phyloP scores from a whole-genome alignment of 2,888 invertebrate genomes.

The Diarsia brunnea region DNA sequence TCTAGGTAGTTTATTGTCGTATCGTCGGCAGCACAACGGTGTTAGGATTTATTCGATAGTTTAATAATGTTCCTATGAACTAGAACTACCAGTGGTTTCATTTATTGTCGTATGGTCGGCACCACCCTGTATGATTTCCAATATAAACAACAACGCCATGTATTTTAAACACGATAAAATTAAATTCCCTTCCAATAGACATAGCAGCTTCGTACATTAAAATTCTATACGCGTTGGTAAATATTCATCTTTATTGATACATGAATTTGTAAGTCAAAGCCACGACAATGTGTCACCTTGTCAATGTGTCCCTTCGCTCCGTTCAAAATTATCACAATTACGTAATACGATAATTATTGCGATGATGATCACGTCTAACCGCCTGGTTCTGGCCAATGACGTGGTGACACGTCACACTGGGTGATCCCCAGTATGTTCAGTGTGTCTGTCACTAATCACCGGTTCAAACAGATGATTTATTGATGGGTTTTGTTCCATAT shows the following conservation, averaged over 20 bases:
- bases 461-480: slow-evolving; percentile 28
- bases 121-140: no score
- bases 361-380: slow-evolving; percentile 60
- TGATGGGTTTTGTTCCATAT: slow-evolving; percentile 5
- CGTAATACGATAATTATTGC: slow-evolving; percentile 64
- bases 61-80: no score
- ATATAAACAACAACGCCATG: background rate
- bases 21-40: no score
- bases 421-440: slow-evolving; percentile 50
- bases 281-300: slow-evolving; percentile 54
- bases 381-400: slow-evolving; percentile 45
- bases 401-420: slow-evolving; percentile 51
- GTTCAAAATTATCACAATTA: slow-evolving; percentile 65
- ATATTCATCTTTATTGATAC: slow-evolving; percentile 39
- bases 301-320: slow-evolving; percentile 40
- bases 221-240: slow-evolving; percentile 27
- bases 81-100: no score
- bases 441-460: slow-evolving; percentile 33
- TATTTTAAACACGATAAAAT: background rate
- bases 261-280: slow-evolving; percentile 18
- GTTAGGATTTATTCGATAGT: no score
- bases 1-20: no score
- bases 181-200: background rate
- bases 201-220: slow-evolving; percentile 9
- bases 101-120: no score